These are phyloP conservation scores for Trogon melanurus DNA, from an alignment of 2,113 vertebrate species.

Conservation along the genomic window DNA sequence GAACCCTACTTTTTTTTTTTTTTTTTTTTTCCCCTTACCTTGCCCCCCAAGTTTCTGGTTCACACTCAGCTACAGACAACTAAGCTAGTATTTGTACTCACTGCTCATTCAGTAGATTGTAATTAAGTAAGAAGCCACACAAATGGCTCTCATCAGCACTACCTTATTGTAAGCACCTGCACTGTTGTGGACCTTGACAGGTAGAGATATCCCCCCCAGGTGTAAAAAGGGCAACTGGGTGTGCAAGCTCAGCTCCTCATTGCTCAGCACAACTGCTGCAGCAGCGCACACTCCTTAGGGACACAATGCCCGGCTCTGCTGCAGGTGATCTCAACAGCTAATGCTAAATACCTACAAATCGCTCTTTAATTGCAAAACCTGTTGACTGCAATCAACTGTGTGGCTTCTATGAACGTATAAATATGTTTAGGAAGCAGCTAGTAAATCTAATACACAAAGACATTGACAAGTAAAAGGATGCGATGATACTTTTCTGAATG, in stretches of 20 bases:
- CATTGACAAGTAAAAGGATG: not conserved
- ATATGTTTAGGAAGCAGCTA: accelerated
- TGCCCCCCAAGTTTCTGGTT: accelerated
- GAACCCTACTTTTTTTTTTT: accelerated
- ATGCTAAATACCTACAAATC: not conserved
- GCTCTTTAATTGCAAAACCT: not conserved
- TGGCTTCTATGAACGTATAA: not conserved
- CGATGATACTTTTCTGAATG: not conserved
- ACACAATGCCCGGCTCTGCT: not conserved
- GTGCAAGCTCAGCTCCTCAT: not conserved
- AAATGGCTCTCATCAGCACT: not conserved
- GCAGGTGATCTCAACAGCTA: not conserved
- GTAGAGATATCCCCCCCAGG: not conserved
- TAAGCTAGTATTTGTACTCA: not conserved
- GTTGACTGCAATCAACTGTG: not conserved
- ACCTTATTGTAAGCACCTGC: slow-evolving; percentile 11
- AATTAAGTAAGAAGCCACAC: not conserved
- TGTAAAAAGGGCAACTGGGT: accelerated
- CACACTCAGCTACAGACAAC: accelerated
- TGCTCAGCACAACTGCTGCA: not conserved
- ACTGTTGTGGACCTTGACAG: not conserved
- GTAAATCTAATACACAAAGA: not conserved
- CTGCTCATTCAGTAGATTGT: too few species aligned
- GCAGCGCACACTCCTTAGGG: accelerated
- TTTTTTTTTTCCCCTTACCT: accelerated